Evolutionary conservation across 2,888 invertebrate genomes (phyloP).

Genomic region (Cataglyphis livida): DNA sequence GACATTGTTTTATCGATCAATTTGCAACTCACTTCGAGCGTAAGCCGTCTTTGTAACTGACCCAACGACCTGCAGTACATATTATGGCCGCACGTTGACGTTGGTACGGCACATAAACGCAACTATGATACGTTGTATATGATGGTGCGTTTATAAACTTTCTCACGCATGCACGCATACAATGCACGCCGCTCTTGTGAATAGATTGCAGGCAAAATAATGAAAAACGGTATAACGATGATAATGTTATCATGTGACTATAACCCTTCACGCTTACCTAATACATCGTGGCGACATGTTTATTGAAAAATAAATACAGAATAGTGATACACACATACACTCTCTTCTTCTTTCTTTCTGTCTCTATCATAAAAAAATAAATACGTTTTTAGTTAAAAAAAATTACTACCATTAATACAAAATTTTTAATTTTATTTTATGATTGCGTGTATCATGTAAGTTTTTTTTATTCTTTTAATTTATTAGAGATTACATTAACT

Average conservation of each 20-base stretch:
- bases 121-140: slow-evolving; percentile 45
- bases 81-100: slow-evolving; percentile 41
- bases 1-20: slow-evolving; percentile 48
- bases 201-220: slow-evolving; percentile 50
- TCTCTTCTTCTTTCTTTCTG: neutral
- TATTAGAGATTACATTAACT: neutral
- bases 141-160: slow-evolving; percentile 50
- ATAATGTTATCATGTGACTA: slow-evolving; percentile 15
- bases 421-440: neutral
- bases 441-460: neutral
- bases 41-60: slow-evolving; percentile 52
- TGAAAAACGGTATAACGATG: slow-evolving; percentile 23
- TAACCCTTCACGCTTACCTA: slow-evolving; percentile 28
- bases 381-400: neutral
- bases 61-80: slow-evolving; percentile 54
- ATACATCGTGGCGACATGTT: neutral
- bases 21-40: slow-evolving; percentile 33
- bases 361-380: neutral
- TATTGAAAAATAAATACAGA: slow-evolving; percentile 18
- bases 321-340: neutral
- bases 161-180: slow-evolving; percentile 46
- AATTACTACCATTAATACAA: neutral
- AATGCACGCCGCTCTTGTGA: neutral
- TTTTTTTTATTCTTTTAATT: neutral
- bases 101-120: slow-evolving; percentile 24